These are phyloP conservation scores for Alloscopus bannaensis DNA, from an alignment of 2,888 invertebrate species.

Conservation along the genomic window DNA sequence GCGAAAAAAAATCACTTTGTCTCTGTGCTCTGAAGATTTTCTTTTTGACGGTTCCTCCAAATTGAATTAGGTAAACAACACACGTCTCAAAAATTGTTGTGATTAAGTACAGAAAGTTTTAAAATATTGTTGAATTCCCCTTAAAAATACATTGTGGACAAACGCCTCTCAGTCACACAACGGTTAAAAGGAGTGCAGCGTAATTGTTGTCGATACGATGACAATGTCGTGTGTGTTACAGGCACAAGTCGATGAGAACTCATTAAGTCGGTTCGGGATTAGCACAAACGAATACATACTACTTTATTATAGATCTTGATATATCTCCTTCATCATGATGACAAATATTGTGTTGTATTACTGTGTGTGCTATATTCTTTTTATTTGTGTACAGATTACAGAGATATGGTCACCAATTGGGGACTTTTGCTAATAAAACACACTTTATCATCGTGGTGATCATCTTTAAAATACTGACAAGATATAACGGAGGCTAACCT, in stretches of 20 bases:
- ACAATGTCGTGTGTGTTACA: conserved; percentile 31
- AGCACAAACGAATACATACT: neutral
- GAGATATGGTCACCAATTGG: neutral
- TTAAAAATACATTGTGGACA: neutral
- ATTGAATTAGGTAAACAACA: conserved; percentile 1
- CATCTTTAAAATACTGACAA: neutral
- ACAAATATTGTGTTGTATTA: too few relatives aligned
- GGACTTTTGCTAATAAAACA: conserved; percentile 3
- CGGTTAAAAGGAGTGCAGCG: neutral
- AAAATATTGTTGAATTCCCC: neutral
- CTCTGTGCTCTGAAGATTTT: neutral
- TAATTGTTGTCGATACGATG: neutral
- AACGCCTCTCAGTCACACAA: neutral
- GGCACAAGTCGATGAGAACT: conserved; percentile 36
- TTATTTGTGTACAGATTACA: neutral
- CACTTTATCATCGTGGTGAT: neutral
- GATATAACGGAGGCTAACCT: neutral
- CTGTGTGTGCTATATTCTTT: neutral
- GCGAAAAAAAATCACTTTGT: neutral
- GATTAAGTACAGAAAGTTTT: neutral
- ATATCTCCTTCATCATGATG: too few relatives aligned
- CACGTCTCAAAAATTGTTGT: conserved; percentile 2
- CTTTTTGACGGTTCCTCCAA: neutral
- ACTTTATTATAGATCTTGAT: neutral
- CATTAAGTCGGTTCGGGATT: conserved; percentile 15